Evolutionary conservation across 2,888 invertebrate genomes (phyloP).

Genomic region (Leptogaster cylindrica): DNA sequence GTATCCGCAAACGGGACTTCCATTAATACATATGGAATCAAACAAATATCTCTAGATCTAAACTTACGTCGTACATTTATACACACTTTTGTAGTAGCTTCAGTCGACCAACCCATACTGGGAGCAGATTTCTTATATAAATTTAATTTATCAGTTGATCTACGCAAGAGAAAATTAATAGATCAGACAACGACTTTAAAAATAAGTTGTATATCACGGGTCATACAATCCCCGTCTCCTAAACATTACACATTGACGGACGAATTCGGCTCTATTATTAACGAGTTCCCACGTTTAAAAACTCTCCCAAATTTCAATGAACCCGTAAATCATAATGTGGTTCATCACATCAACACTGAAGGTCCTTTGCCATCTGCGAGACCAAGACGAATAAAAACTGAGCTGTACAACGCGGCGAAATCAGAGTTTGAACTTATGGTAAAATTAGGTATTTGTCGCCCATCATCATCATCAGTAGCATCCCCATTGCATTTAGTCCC

Average conservation of each 20-base stretch:
- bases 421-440: conserved; percentile 49
- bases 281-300: not conserved
- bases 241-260: not conserved
- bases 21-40: not conserved
- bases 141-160: not conserved
- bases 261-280: not conserved
- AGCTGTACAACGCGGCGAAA: conserved; percentile 49
- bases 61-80: not conserved
- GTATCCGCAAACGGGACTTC: not conserved
- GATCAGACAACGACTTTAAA: not conserved
- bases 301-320: not conserved
- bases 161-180: not conserved
- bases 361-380: conserved; percentile 42
- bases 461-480: no score
- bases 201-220: not conserved
- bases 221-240: no score
- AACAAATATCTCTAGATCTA: not conserved
- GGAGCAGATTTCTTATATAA: conserved; percentile 7
- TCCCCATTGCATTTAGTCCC: conserved; percentile 53
- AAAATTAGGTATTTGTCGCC: no score
- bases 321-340: not conserved
- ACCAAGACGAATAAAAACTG: conserved; percentile 46
- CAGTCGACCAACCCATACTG: not conserved
- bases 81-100: not conserved
- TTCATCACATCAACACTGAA: conserved; percentile 14